A percentile compares a stretch with the other conserved stretches of the same genome.
phyloP scores from a whole-genome alignment of 2,113 vertebrate species.

The Stercorarius parasiticus region DNA sequence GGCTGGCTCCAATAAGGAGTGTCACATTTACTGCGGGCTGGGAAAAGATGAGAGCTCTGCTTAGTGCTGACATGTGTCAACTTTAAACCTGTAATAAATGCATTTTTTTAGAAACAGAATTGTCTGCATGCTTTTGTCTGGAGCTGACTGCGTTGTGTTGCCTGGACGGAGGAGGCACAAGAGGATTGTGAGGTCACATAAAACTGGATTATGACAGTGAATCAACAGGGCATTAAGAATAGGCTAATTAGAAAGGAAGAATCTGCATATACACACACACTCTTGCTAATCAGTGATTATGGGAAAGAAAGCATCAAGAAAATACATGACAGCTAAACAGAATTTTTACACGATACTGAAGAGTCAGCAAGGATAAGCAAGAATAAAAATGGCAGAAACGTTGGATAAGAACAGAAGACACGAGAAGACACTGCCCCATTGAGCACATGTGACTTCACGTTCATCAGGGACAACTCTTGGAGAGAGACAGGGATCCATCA shows the following conservation, averaged over 20 bases:
- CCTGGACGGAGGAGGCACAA: neutral
- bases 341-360: neutral
- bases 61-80: neutral
- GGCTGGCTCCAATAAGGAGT: neutral
- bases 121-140: neutral
- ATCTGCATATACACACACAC: neutral
- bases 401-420: neutral
- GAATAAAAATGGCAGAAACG: neutral
- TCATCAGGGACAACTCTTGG: neutral
- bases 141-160: neutral
- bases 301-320: neutral
- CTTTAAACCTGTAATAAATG: constrained; percentile 15
- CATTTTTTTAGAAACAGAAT: neutral
- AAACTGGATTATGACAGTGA: constrained; percentile 2
- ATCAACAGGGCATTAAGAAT: neutral
- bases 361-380: neutral
- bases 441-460: neutral
- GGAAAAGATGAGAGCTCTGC: neutral
- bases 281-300: neutral
- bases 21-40: neutral
- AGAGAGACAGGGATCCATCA: neutral
- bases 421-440: neutral
- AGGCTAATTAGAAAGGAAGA: constrained; percentile 5
- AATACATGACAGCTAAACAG: neutral
- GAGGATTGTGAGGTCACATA: neutral